Percentiles rank a stretch among this genome's conserved stretches.
phyloP scores from a whole-genome alignment of 2,113 vertebrate genomes.

The Chionomys nivalis region DNA sequence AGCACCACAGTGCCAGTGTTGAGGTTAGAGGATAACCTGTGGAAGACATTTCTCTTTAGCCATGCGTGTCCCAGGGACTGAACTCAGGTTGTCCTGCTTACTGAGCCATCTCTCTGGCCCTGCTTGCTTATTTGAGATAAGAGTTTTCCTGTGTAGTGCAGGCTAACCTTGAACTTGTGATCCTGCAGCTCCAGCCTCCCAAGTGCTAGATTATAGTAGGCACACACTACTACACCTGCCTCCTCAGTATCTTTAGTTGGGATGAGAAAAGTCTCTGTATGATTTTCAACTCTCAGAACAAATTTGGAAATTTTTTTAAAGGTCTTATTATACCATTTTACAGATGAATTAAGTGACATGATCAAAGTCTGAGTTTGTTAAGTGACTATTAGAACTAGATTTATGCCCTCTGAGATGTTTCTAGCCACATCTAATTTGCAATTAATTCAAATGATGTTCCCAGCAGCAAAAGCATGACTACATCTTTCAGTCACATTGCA shows the following conservation, averaged over 20 bases:
- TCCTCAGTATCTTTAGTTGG: neutral
- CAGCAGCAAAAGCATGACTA: conserved; percentile 35
- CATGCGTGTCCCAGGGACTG: neutral
- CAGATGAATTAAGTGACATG: conserved; percentile 48
- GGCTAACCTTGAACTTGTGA: neutral
- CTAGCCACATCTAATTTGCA: conserved; percentile 16
- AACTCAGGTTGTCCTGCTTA: neutral
- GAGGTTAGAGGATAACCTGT: neutral
- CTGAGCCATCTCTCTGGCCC: neutral
- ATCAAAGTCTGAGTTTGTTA: conserved; percentile 46
- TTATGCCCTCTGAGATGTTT: conserved; percentile 27
- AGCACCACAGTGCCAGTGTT: neutral
- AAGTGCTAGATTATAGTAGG: neutral
- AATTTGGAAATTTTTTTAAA: neutral
- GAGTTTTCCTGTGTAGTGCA: neutral
- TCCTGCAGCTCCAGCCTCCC: neutral
- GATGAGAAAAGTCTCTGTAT: conserved; percentile 42
- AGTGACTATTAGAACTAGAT: conserved; percentile 45
- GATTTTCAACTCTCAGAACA: neutral
- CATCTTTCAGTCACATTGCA: conserved; percentile 25
- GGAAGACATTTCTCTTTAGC: neutral
- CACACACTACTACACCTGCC: neutral
- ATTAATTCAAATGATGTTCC: conserved; percentile 51
- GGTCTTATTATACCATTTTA: conserved; percentile 54
- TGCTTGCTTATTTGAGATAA: neutral